Evolutionary conservation across 2,797 vertebrate species (phyloP).

Genomic region (Alauda arvensis): DNA sequence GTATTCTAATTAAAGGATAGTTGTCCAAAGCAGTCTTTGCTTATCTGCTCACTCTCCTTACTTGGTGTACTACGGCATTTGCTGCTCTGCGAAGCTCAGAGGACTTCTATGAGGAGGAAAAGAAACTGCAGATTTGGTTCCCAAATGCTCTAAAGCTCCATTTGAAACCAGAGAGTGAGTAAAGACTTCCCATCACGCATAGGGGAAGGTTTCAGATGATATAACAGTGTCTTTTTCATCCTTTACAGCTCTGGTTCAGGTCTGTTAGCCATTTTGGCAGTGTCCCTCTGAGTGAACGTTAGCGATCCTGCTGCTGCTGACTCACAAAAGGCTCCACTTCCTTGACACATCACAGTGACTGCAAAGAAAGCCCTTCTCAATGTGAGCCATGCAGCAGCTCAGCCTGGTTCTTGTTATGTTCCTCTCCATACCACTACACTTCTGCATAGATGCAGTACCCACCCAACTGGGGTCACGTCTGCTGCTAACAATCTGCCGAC

Average conservation of each 20-base stretch:
- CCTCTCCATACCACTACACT: neutral
- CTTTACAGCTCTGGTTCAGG: neutral
- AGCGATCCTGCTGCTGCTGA: neutral
- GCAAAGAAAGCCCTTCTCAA: slow-evolving; percentile 11
- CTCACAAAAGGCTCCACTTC: slow-evolving; percentile 37
- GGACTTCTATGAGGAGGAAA: neutral
- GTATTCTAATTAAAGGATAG: neutral
- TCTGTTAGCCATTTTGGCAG: slow-evolving; percentile 35
- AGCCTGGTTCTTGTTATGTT: slow-evolving; percentile 48
- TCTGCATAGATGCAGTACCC: slow-evolving; percentile 4
- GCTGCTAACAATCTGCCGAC: slow-evolving; percentile 56
- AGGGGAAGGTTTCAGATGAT: neutral
- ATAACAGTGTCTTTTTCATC: neutral
- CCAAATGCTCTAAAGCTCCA: neutral
- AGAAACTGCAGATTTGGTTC: neutral
- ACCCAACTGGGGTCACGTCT: slow-evolving; percentile 34
- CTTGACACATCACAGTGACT: slow-evolving; percentile 40
- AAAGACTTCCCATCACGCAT: neutral
- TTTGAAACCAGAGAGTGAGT: neutral
- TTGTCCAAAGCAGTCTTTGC: neutral
- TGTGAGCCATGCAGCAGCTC: slow-evolving; percentile 8
- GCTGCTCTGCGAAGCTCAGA: neutral
- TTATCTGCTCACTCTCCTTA: neutral
- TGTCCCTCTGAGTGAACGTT: neutral
- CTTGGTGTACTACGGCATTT: neutral